Percentiles rank a stretch among this genome's conserved stretches.
phyloP scores from a whole-genome alignment of 30 jellyfish, hydroid and myxozoan genomes.

The Hydra vulgaris region DNA sequence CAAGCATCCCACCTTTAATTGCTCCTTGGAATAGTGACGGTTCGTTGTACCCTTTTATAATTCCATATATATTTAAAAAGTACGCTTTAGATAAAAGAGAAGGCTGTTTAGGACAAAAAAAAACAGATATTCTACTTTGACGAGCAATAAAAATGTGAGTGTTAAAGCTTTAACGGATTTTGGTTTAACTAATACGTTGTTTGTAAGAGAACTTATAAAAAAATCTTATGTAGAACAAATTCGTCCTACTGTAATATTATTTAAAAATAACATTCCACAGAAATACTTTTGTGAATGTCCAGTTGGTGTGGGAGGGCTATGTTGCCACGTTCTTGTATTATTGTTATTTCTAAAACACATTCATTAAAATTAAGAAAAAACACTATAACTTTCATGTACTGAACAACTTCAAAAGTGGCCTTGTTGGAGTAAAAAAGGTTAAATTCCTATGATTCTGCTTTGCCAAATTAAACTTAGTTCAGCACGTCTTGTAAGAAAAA shows the following conservation, averaged over 20 bases:
- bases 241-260: constrained; percentile 2
- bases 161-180: too few relatives aligned
- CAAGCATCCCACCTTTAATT: neutral
- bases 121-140: too few relatives aligned
- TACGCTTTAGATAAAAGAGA: neutral
- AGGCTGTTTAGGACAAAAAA: too few relatives aligned
- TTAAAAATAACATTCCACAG: neutral
- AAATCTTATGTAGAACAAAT: constrained; percentile 14
- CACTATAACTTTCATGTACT: neutral
- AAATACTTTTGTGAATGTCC: constrained; percentile 23
- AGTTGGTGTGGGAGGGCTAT: constrained; percentile 10
- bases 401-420: constrained; percentile 27
- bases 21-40: constrained; percentile 1
- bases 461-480: neutral
- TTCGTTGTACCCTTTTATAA: neutral
- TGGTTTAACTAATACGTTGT: too few relatives aligned
- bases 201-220: neutral
- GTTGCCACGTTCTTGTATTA: too few relatives aligned
- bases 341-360: neutral
- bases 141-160: too few relatives aligned
- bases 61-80: constrained; percentile 1
- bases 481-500: neutral
- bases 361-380: constrained; percentile 14
- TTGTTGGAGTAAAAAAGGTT: constrained; percentile 6
- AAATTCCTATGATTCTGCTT: constrained; percentile 12